Conservation (phyloP, 2,113 vertebrate genomes). For the Lophius piscatorius region DNA sequence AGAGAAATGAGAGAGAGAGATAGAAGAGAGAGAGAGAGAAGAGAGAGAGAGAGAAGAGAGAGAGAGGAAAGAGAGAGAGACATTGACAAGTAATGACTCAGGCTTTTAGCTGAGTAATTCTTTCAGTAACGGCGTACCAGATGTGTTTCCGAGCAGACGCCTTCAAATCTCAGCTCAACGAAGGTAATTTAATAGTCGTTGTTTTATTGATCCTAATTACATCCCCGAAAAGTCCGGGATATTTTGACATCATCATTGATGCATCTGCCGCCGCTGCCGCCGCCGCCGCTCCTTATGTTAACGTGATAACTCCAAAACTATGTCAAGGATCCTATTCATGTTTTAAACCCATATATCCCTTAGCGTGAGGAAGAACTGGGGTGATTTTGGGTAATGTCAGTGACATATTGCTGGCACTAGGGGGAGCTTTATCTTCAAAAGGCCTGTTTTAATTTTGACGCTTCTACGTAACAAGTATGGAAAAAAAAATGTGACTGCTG, state of each 20-base stretch:
- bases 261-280: no score
- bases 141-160: constrained; percentile 4
- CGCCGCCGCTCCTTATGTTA: no score
- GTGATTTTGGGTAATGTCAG: no score
- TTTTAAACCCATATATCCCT: no score
- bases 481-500: background rate
- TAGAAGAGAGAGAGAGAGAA: constrained; percentile 16
- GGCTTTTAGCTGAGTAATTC: constrained; percentile 53
- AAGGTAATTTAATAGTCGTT: background rate
- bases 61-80: constrained; percentile 25
- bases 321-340: no score
- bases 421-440: no score
- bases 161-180: background rate
- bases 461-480: constrained; percentile 1
- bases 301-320: no score
- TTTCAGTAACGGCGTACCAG: constrained; percentile 36
- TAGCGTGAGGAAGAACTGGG: no score
- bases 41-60: no score
- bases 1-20: constrained; percentile 9
- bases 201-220: constrained; percentile 1
- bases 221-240: no score
- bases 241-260: no score
- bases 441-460: background rate
- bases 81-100: constrained; percentile 63
- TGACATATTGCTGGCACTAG: no score